Conservation (phyloP, 2,113 vertebrate genomes). For the Bettongia penicillata region DNA sequence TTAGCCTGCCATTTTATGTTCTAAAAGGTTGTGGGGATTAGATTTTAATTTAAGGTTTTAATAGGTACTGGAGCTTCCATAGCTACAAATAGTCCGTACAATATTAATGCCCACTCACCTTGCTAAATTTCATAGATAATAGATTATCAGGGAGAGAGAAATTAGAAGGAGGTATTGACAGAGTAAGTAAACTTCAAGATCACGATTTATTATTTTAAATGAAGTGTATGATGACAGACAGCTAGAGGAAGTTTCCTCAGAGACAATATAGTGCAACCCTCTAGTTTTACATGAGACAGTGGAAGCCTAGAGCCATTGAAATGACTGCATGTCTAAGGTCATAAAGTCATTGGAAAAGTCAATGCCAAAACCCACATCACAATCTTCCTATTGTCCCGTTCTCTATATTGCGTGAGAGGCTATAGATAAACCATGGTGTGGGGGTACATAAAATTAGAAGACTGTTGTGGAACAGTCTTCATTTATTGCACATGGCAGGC, state of each 20-base stretch:
- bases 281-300: background rate
- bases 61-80: background rate
- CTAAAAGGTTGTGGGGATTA: background rate
- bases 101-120: background rate
- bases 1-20: background rate
- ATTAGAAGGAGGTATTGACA: background rate
- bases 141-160: background rate
- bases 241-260: background rate
- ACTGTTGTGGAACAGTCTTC: background rate
- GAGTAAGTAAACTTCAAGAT: background rate
- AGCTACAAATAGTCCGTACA: background rate
- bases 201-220: background rate
- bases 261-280: background rate
- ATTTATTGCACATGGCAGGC: background rate
- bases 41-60: background rate
- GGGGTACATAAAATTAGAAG: background rate
- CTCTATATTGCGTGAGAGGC: background rate
- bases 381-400: background rate
- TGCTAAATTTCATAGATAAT: background rate
- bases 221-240: background rate
- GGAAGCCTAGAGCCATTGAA: background rate
- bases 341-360: background rate
- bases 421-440: background rate
- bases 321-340: background rate
- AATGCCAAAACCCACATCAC: background rate